Evolutionary conservation across 2,888 invertebrate species (phyloP), one percentile per base, ranked within the genome.

Genomic region (Latrodectus elegans): DNA sequence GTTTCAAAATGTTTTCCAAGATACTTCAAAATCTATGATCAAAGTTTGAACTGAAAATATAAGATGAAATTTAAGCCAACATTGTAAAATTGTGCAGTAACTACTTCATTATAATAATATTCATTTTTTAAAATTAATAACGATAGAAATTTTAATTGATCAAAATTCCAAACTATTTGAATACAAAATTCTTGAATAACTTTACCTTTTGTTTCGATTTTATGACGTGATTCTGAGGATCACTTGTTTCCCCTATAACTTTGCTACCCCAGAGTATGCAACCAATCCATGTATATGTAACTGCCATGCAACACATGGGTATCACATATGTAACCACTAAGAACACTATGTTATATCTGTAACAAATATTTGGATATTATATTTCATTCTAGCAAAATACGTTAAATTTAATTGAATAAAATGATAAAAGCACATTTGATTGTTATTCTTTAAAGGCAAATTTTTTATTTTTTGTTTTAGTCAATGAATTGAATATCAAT

Each of bases 191-290:
- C 4, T 15, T 15, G 14, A 38, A 74, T 80, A 80, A 55, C 55
- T 64, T 71, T 73, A 88, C 89, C 81, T 65, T 96, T 92, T 96
- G 93, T 92, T 97, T 97, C 0, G 96, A 96, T 90, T 95, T 94
- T 92, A 97, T 96, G 0, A 96, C 95, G 91, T 97, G 96, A 73
- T 95, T 94, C 92, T 97, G 97, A 52, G 96, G 94, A 90, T 96
- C 95, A 0, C 96, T 96, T 76, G 95, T 94, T 92, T 97, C 97
- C 0, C 97, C 97, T 73, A 97, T 97, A 0, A 96, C 95, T 80
- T 95, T 93, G 12, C 96, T 96, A 2, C 97, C 96, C 97, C 97
- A 96, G 0, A 97, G 93, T 80, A 96, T 96, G 77, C 94, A 93
- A 0, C 96, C 96, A 95, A 97, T 97, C 26, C 92, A 89, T 0